A percentile compares a stretch with the other conserved stretches of the same genome.
phyloP scores from a whole-genome alignment of 1,140 invertebrate genomes.

The Drosophila pallidifrons region DNA sequence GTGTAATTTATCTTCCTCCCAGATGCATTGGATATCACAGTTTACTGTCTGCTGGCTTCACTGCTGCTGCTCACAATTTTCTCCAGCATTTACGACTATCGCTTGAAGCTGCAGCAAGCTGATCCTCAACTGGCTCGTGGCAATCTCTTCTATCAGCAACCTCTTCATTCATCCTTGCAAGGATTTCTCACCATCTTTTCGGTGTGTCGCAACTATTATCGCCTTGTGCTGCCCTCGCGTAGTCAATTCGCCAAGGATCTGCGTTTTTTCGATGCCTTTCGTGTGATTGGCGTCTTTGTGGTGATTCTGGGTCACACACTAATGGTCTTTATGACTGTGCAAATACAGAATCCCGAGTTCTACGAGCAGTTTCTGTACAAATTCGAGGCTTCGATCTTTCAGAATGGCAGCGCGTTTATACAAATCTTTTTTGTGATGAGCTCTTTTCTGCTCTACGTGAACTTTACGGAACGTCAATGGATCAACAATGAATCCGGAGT shows the following conservation, averaged over 20 bases:
- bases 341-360: slow-evolving; percentile 71
- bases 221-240: slow-evolving; percentile 45
- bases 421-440: slow-evolving; percentile 87
- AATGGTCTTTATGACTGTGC: slow-evolving; percentile 64
- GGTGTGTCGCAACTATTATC: slow-evolving; percentile 76
- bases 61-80: slow-evolving; percentile 50
- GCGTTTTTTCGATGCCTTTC: slow-evolving; percentile 71
- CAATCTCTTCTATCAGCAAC: slow-evolving; percentile 55
- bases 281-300: slow-evolving; percentile 59
- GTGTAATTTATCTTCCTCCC: neutral
- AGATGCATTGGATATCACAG: slow-evolving; percentile 8
- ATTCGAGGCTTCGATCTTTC: slow-evolving; percentile 75
- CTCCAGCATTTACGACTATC: slow-evolving; percentile 60
- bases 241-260: slow-evolving; percentile 54
- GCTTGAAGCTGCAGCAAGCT: slow-evolving; percentile 27
- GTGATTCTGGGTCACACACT: slow-evolving; percentile 71
- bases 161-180: slow-evolving; percentile 10
- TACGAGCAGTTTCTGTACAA: slow-evolving; percentile 66
- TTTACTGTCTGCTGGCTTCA: slow-evolving; percentile 40
- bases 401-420: slow-evolving; percentile 86
- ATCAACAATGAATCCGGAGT: slow-evolving; percentile 33
- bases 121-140: slow-evolving; percentile 9
- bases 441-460: slow-evolving; percentile 86
- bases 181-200: slow-evolving; percentile 68
- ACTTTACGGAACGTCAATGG: slow-evolving; percentile 79